phyloP scores from a whole-genome alignment of 2,888 invertebrate genomes.

The Agonopterix subpropinquella region DNA sequence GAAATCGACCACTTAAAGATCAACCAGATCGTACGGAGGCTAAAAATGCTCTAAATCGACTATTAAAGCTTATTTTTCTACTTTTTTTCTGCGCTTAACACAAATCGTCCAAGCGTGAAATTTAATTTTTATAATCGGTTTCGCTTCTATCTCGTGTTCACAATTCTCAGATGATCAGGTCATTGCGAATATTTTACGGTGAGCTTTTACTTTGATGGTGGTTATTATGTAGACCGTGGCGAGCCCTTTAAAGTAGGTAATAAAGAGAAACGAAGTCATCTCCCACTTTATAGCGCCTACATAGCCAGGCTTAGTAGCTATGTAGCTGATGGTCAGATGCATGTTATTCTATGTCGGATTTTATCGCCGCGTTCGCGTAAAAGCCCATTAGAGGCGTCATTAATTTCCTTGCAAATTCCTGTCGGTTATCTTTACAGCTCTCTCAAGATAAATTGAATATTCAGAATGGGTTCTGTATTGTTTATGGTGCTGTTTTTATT shows the following conservation, averaged over 20 bases:
- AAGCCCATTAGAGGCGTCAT: no score
- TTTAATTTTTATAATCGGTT: slow-evolving; percentile 52
- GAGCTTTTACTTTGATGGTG: slow-evolving; percentile 12
- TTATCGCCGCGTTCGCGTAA: no score
- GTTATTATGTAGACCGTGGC: not conserved
- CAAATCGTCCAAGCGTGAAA: slow-evolving; percentile 55
- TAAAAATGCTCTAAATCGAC: slow-evolving; percentile 2
- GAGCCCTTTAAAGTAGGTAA: not conserved
- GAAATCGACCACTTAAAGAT: no score
- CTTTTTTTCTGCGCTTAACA: slow-evolving; percentile 40
- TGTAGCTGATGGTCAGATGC: not conserved
- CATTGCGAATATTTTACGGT: slow-evolving; percentile 14
- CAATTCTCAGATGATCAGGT: slow-evolving; percentile 13
- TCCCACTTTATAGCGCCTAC: not conserved
- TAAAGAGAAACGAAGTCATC: not conserved
- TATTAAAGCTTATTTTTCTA: not conserved
- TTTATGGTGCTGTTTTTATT: no score
- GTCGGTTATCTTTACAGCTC: no score
- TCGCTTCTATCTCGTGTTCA: slow-evolving; percentile 40
- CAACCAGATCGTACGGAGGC: not conserved
- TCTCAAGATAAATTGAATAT: no score
- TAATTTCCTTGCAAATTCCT: no score
- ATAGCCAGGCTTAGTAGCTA: not conserved
- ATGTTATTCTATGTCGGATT: no score
- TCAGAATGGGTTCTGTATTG: no score